Evolutionary conservation across 2,113 vertebrate genomes (phyloP), one percentile per base, ranked within the genome.

Genomic region (Hepsetus odoe): DNA sequence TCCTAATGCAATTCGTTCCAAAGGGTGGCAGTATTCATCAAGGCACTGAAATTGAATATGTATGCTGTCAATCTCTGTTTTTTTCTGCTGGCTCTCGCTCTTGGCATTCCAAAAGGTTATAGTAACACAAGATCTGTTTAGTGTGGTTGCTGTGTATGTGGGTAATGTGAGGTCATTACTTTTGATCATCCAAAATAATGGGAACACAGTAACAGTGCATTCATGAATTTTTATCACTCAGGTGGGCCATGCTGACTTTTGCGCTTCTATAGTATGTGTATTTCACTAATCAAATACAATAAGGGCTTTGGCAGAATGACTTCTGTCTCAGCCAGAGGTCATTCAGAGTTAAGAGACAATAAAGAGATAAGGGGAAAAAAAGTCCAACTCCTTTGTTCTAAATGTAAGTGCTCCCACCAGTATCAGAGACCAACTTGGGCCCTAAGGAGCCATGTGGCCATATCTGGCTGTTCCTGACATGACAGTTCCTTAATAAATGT

Each of bases 401-500:
- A 82, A 80, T 28, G 51, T 30, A 56, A 82, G 73, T 62, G 74
- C 44, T 71, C 46, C 40, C 74, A 30, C 30, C 65, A 80, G 73
- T 73, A 71, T 77, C 74, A 67, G 64, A 28, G 49, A 55, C 76
- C 75, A 64, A 77, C 73, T 69, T 46, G 64, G 56, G 44, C 70
- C 74, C 71, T 18, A 70, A 82, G 26, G 61, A 79, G 64, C 33
- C 24, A 26, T 24, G 61, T 14, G 13, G 70, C 67, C 67, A 64
- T 80, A 79, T 83, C 76, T 68, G 80, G 79, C 68, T 80, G 74
- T 70, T 76, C 72, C 74, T 80, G 35, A 74, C 84, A 81, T 84
- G 82, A 86, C 81, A 82, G 84, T 80, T 68, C 74, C 75, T 82
- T 88, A 82, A 85, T 86, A 88, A 81, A 86, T 80, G 78, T 85